Base-by-base conservation (phyloP, 2,797 vertebrate species). In the Hypotaenidia okinawae region DNA sequence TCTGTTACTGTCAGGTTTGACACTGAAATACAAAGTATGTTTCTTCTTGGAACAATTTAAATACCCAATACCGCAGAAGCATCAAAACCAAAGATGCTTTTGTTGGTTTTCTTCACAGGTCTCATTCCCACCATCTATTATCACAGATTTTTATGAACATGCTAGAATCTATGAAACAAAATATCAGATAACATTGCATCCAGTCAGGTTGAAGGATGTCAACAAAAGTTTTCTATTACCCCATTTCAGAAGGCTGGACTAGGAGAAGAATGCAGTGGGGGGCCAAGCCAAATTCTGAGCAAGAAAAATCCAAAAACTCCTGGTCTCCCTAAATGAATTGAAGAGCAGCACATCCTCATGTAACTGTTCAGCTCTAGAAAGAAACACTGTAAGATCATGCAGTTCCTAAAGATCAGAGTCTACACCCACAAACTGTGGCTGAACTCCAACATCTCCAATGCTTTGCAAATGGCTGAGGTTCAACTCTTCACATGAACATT, bases 401-500 rank as follows among this genome's bases (percentile, higher is more conserved):
- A 76, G 15, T 69, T 92, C 58, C 66, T 86, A 73, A 91, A 74
- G 28, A 80, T 86, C 73, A 78, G 69, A 89, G 49, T 78, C 39
- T 68, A 85, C 64, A 59, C 41, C 43, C 57, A 12, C 37, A 80
- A 27, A 23, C 39, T 30, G 18, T 35, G 47, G 89, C 81, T 10
- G 4, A 83, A 92, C 59, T 94, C 79, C 72, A 92, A 1, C 24
- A 78, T 55, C 76, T 78, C 69, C 66, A 96, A 63, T 28, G 35
- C 69, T 83, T 75, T 75, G 66, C 41, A 86, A 88, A 92, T 90
- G 89, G 84, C 89, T 95, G 84, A 5, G 35, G 62, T 89, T 96
- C 95, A 95, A 89, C 51, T 67, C 62, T 86, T 90, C 76, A 51
- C 87, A 94, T 76, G 41, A 96, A 95, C 76, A 93, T 91, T 91